Evolutionary conservation across 1,140 invertebrate genomes (phyloP).

Genomic region (Watersipora subatra): DNA sequence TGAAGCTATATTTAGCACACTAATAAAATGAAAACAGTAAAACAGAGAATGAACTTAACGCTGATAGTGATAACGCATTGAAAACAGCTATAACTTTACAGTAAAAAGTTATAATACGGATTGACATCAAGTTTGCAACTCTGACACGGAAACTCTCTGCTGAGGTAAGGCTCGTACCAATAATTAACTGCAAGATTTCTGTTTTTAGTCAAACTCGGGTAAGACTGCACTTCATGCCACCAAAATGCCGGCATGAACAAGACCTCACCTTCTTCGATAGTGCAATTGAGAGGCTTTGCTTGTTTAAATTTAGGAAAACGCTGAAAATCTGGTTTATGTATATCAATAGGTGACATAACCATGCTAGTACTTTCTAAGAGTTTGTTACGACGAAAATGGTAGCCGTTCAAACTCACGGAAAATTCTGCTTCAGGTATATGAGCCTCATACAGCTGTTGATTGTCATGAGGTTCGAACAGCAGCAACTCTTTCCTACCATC

Average conservation of each 20-base stretch:
- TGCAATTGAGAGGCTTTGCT: constrained; percentile 26
- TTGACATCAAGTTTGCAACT: constrained; percentile 29
- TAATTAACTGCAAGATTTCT: constrained; percentile 33
- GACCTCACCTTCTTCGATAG: constrained; percentile 28
- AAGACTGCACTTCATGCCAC: constrained; percentile 36
- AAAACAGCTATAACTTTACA: constrained; percentile 17
- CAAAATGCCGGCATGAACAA: constrained; percentile 32
- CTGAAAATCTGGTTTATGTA: constrained; percentile 25
- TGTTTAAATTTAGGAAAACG: constrained; percentile 27
- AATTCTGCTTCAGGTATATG: constrained; percentile 31
- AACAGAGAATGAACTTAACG: too few relatives aligned
- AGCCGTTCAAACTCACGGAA: constrained; percentile 14
- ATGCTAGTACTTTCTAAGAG: constrained; percentile 30
- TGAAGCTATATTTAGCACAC: too few relatives aligned
- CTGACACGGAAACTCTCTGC: constrained; percentile 29
- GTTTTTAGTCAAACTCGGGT: constrained; percentile 16
- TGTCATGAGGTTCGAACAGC: constrained; percentile 31
- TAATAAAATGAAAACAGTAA: too few relatives aligned
- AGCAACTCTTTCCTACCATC: constrained; percentile 29
- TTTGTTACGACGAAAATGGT: constrained; percentile 17
- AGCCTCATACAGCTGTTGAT: constrained; percentile 25
- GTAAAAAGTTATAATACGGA: constrained; percentile 22
- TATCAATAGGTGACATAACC: constrained; percentile 36
- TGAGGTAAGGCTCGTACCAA: constrained; percentile 35
- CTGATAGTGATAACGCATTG: too few relatives aligned